Conservation (phyloP, 2,888 invertebrate species). For the Drosophila mulleri region DNA sequence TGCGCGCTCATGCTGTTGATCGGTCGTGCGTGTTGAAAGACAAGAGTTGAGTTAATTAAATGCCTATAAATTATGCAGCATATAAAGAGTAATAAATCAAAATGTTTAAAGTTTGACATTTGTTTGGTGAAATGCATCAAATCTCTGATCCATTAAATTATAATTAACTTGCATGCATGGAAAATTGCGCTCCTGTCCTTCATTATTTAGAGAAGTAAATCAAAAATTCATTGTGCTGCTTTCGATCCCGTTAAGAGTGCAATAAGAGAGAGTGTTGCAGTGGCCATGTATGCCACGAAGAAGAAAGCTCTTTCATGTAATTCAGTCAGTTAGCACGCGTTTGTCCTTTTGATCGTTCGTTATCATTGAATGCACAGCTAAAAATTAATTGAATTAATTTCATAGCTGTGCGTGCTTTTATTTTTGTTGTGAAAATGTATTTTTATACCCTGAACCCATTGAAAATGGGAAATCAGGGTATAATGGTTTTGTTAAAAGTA, state of each 20-base stretch:
- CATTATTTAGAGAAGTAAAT: neutral
- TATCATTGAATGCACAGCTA: neutral
- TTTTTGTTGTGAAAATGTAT: neutral
- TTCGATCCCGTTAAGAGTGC: slow-evolving; percentile 1
- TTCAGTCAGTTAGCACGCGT: neutral
- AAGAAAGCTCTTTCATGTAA: neutral
- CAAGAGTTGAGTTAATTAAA: neutral
- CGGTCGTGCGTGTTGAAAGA: neutral
- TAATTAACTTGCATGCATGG: neutral
- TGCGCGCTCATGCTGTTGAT: neutral
- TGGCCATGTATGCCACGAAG: too few relatives aligned
- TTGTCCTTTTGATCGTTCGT: neutral
- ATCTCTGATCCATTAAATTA: neutral
- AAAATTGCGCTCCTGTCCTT: neutral
- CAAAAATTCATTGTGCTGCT: neutral
- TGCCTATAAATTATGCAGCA: neutral
- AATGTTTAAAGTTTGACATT: neutral
- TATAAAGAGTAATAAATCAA: neutral
- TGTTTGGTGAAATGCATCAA: neutral
- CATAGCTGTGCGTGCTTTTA: neutral
- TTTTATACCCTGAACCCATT: too few relatives aligned
- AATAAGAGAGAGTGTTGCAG: neutral
- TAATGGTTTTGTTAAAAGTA: too few relatives aligned
- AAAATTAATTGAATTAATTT: neutral
- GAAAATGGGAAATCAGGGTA: too few relatives aligned